A percentile compares a stretch with the other conserved stretches of the same genome.
Conservation (phyloP, 2,113 vertebrate species). For the Gallinago paraguaiae region DNA sequence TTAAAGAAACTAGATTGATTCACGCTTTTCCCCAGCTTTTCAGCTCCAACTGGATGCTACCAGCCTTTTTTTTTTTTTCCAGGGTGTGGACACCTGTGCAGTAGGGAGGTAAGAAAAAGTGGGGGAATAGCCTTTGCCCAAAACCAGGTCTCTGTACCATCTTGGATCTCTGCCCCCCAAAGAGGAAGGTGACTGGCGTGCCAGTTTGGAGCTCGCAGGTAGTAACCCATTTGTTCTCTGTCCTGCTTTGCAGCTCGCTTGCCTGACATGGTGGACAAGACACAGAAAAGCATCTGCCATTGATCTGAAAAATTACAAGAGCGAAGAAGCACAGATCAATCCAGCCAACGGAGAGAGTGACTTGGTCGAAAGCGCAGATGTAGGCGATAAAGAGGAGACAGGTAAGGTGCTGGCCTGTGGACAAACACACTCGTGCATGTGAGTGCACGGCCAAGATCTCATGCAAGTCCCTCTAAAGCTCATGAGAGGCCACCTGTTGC, state of each 20-base stretch:
- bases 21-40: neutral
- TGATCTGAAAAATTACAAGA: slow-evolving; percentile 39
- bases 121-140: rapidly evolving
- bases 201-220: neutral
- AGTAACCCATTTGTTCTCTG: neutral
- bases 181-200: neutral
- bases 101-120: neutral
- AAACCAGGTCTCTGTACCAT: neutral
- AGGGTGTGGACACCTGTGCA: neutral
- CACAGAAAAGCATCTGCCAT: slow-evolving; percentile 52
- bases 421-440: rapidly evolving
- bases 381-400: neutral
- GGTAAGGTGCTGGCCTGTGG: neutral
- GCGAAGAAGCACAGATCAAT: neutral
- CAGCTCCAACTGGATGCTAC: neutral
- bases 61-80: neutral
- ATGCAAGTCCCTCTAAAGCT: neutral
- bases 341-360: neutral
- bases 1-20: neutral
- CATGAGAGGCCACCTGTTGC: neutral
- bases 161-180: neutral
- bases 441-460: neutral
- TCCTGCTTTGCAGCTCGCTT: slow-evolving; percentile 72
- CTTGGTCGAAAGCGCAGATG: neutral
- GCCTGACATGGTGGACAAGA: slow-evolving; percentile 92